These are phyloP conservation scores for Paedocypris sp. DNA, from an alignment of 2,113 vertebrate genomes.

Conservation along the genomic window DNA sequence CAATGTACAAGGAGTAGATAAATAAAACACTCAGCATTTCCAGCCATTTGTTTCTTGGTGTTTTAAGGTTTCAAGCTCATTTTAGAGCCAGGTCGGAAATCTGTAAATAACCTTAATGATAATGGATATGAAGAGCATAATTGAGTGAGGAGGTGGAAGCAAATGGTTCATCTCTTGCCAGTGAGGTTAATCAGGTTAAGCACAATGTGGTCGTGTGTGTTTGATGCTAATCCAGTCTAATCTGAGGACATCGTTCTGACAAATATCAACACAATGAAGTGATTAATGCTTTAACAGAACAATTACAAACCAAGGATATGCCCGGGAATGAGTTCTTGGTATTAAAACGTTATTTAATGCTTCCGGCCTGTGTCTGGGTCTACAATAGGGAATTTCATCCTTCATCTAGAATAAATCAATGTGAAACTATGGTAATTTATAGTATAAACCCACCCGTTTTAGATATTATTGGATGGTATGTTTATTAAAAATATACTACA, in stretches of 20 bases:
- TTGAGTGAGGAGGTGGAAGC: conserved; percentile 18
- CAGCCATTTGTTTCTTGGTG: too few species aligned
- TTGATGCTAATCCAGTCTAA: conserved; percentile 23
- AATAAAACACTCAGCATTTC: too few species aligned
- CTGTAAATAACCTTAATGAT: conserved; percentile 23
- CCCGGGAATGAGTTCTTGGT: neutral
- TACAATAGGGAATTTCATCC: too few species aligned
- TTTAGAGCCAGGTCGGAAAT: neutral
- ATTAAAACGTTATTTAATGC: neutral
- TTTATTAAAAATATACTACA: too few species aligned
- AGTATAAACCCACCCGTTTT: too few species aligned
- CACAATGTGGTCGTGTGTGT: conserved; percentile 19
- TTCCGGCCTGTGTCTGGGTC: neutral
- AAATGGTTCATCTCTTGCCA: conserved; percentile 12
- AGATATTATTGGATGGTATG: too few species aligned
- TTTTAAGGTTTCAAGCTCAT: neutral
- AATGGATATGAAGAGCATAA: conserved; percentile 21
- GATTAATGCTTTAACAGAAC: conserved; percentile 12
- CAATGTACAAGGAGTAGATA: too few species aligned
- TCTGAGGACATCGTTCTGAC: conserved; percentile 28
- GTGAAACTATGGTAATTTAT: too few species aligned
- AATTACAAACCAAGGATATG: conserved; percentile 6
- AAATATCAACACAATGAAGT: neutral
- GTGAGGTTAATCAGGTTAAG: conserved; percentile 27
- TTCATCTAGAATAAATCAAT: too few species aligned